Base-by-base conservation (phyloP, 53 echinoderm and acorn worm species). In the Temnopleurus reevesii region DNA sequence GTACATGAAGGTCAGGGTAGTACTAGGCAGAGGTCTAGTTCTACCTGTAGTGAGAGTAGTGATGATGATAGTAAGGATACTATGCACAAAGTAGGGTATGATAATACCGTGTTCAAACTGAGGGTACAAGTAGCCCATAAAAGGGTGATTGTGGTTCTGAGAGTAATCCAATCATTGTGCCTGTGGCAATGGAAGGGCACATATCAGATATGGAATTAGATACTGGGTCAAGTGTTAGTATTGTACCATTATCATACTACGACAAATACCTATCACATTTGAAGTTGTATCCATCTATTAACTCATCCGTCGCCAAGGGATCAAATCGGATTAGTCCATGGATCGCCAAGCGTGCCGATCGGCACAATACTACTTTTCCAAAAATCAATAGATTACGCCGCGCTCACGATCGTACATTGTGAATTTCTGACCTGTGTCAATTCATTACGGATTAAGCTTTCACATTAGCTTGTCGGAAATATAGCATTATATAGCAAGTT, bases 181-280 rank as follows among this genome's bases (percentile, higher is more conserved):
- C 79, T 4, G 34, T 71, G 44, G 79, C 17, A 27, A 77, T 77
- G 19, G 79, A 77, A 77, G 79, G 79, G 44, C 44, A 77, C 19
- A 43, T 77, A 46, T 21, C 46, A 77, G n/a, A 77, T n/a, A 77
- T 77, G 79, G 79, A 77, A 21, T 45, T 77, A 4, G 46, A 77
- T 23, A 77, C 46, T 45, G 79, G 79, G 45, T 77, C 79, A 77
- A 46, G 79, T 77, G 46, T 77, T 4, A 77, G 45, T 25, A 46
- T 77, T 21, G 24, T 77, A 77, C 12, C 45, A 46, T 77, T 43
- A 46, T 8, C 24, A 77, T 77, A 77, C 46, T 77, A 77, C 46
- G 79, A 77, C 19, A 77, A 77, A 25, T 25, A 77, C 46, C 24
- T 77, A 46, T 77, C 79, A n/a, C 79, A 77, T 27, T 77, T 77